Base-by-base conservation (phyloP, 1,140 invertebrate species). In the Heliconius hewitsoni region DNA sequence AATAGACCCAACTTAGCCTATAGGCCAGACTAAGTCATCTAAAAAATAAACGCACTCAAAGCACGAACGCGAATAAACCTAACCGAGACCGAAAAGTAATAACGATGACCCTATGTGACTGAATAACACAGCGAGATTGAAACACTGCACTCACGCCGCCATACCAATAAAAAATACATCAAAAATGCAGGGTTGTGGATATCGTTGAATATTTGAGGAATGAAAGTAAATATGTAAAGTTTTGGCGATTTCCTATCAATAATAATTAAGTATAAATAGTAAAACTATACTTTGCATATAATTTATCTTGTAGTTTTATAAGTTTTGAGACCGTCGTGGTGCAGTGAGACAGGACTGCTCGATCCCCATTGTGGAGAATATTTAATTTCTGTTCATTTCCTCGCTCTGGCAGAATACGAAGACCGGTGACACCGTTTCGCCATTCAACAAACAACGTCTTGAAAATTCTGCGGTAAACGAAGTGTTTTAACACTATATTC, bases 1-100 rank as follows among this genome's bases (percentile, higher is more conserved):
- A 23, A 16, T 66, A 66, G 27, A 30, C 60, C 6, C 16, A 66
- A 60, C 57, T 13, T 60, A 27, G 57, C 57, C n/a, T 23, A 60
- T n/a, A 60, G 57, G 55, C n/a, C 3, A 66, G 60, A 27, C 23
- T 3, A 30, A 66, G 23, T 30, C 60, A 66, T 66, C 23, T 30
- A 66, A 16, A 66, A 30, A 66, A 66, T 66, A 66, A 11, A 66
- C 27, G 23, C 23, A 66, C 30, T 66, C 60, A 66, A 30, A 66
- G 60, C 60, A 66, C 60, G 23, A 66, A 66, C 23, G 60, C 27
- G 60, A 66, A 66, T 66, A 66, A 66, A 66, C 60, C 60, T 66
- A 66, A 66, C 60, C 60, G 60, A 66, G 60, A 66, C 60, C 60
- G 60, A 66, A 66, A 66, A 66, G 60, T 66, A 66, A 66, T 66